Evolutionary conservation across 2,888 invertebrate species (phyloP), one percentile per base, ranked within the genome.

Genomic region (Drosophila anceps): DNA sequence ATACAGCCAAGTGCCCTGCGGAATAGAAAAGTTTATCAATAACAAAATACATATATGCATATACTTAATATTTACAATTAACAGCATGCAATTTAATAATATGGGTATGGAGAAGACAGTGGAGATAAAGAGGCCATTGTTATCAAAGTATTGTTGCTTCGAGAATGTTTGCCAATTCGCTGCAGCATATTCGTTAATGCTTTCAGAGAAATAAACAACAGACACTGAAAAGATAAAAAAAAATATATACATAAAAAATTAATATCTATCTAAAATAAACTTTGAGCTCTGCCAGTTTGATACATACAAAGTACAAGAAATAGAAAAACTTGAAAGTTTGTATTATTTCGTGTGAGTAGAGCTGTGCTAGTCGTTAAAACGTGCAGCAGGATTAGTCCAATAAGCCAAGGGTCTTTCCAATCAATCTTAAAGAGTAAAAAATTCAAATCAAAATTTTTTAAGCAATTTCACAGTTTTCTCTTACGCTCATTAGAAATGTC

Each of bases 71-170:
- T 4, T 39, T 29, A 98, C 98, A 95, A 98, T 97, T 95, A 98
- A 96, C 78, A 98, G 95, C 96, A 98, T 96, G 92, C 98, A 98
- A 93, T 98, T 98, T 60, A 98, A 94, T 67, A 98, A 94, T 90
- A 98, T 96, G 27, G 98, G 98, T 91, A 97, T 96, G n/a, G 98
- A 98, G 93, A 98, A 98, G 27, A 98, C 97, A 13, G 98, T 95
- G 0, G 98, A 98, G 94, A 98, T 98, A 92, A 98, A 98, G 60
- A 98, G 94, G 24, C 98, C 98, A 93, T 97, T 97, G 88, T 97
- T 97, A 93, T 98, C 98, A 92, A 98, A 98, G 93, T 98, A 98
- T 91, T 98, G 98, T 88, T 98, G 98, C 83, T 96, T 95, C 0
- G 98, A 97, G 93, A 98, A 98, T 68, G 95, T 94, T 87, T 96